These are phyloP conservation scores for Andrena camellia DNA, from an alignment of 2,888 invertebrate species.

Conservation along the genomic window DNA sequence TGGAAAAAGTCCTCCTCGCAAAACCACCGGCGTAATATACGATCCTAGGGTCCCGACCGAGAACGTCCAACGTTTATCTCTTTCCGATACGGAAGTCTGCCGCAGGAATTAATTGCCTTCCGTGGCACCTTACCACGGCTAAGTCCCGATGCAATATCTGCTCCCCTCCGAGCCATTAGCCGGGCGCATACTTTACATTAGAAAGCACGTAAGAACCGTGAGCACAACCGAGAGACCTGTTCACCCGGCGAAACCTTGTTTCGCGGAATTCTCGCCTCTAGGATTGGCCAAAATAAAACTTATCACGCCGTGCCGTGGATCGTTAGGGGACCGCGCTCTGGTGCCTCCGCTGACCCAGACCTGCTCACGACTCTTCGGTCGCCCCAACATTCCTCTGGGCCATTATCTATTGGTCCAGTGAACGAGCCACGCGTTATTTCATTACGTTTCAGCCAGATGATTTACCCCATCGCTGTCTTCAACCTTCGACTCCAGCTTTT, in stretches of 20 bases:
- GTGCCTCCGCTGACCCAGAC: slow-evolving; percentile 3
- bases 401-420: slow-evolving; percentile 13
- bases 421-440: not conserved
- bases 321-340: slow-evolving; percentile 50
- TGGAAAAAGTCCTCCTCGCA: slow-evolving; percentile 58
- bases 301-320: slow-evolving; percentile 53
- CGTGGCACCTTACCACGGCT: slow-evolving; percentile 72
- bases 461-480: not conserved
- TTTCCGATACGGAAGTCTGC: slow-evolving; percentile 75
- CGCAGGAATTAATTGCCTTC: slow-evolving; percentile 75
- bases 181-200: slow-evolving; percentile 74
- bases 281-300: slow-evolving; percentile 39
- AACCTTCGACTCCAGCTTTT: no score
- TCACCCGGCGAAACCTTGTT: slow-evolving; percentile 66
- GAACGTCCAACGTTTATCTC: slow-evolving; percentile 74
- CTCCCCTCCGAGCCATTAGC: slow-evolving; percentile 72
- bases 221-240: slow-evolving; percentile 61
- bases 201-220: slow-evolving; percentile 70
- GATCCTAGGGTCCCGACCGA: slow-evolving; percentile 69
- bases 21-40: slow-evolving; percentile 71
- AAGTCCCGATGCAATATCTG: slow-evolving; percentile 74
- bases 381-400: not conserved
- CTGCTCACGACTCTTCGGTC: slow-evolving; percentile 23
- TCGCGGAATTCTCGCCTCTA: slow-evolving; percentile 60
- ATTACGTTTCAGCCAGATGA: not conserved